Evolutionary conservation across 2,888 invertebrate species (phyloP), one percentile per base, ranked within the genome.

Genomic region (Adela reaumurella): DNA sequence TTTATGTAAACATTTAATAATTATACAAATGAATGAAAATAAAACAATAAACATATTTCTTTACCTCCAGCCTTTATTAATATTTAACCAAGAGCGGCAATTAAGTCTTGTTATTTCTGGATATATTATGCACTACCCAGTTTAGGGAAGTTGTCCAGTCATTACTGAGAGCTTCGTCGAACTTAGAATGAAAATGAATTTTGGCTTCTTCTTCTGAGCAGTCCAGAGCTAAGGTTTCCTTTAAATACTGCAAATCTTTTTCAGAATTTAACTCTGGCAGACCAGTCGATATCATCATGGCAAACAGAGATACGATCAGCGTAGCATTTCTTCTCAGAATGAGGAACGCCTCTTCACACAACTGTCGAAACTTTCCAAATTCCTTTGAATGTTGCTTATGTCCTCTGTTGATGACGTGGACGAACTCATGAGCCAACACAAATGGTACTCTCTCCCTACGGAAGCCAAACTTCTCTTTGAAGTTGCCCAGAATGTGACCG

Each of bases 241-340:
- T 82, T 54, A 96, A 81, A 70, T 96, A 96, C 68, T 93, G 91
- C 47, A 96, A 83, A 70, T 96, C 96, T 63, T 92, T 92, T 65
- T 94, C 93, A 1, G 91, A 93, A 58, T 90, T 92, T 47, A 97
- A 82, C 76, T 97, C 96, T 2, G 95, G 96, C 58, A 97, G 83
- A 47, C 96, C 97, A 1, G 96, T 95, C 14, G 94, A 94, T 67
- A 96, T 90, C 97, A 97, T 97, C 96, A 97, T 95, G 50, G 95
- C 94, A 77, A 96, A 96, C 56, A 97, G 79, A 2, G 95, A 94
- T 57, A 97, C 82, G 64, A 97, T 91, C 62, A 97, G 83, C 64
- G 90, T 89, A 8, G 94, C 94, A 62, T 94, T 91, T 63, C 88
- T 85, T 35, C 96, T 84, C 51, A 97, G 81, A 54, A 94, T 90